phyloP scores from a whole-genome alignment of 2,113 vertebrate genomes.

The Elaphurus davidianus region DNA sequence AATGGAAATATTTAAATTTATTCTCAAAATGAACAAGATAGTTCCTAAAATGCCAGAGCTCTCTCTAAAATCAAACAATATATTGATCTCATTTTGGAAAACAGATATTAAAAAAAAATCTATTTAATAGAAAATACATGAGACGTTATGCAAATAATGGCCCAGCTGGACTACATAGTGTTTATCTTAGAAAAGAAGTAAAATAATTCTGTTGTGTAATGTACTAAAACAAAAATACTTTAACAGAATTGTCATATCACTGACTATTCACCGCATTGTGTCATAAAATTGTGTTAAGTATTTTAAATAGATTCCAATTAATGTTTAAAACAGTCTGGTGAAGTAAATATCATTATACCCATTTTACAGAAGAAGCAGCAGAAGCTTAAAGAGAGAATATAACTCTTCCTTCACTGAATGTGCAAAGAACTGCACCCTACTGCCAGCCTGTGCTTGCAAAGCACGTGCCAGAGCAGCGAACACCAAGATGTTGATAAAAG shows the following conservation, averaged over 20 bases:
- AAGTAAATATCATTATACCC: background rate
- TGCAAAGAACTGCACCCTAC: background rate
- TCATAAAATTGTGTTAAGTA: background rate
- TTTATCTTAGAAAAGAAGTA: background rate
- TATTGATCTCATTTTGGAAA: background rate
- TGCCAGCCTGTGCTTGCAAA: background rate
- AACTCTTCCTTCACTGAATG: background rate
- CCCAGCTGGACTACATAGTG: background rate
- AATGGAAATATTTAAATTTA: background rate
- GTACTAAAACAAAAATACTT: background rate
- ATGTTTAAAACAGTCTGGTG: background rate
- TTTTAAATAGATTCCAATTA: background rate
- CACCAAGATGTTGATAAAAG: background rate
- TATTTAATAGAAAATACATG: background rate
- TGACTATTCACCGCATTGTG: background rate
- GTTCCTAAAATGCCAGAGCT: background rate
- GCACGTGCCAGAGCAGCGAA: background rate
- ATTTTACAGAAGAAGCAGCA: background rate
- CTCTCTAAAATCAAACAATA: background rate
- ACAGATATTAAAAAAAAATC: background rate
- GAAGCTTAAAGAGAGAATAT: background rate
- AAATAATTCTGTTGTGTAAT: background rate
- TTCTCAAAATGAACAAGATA: background rate
- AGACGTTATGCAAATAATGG: background rate
- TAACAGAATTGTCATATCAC: background rate